Conservation (phyloP, 37 sponge, comb jelly and placozoan genomes). For the Aplysina aerophoba region DNA sequence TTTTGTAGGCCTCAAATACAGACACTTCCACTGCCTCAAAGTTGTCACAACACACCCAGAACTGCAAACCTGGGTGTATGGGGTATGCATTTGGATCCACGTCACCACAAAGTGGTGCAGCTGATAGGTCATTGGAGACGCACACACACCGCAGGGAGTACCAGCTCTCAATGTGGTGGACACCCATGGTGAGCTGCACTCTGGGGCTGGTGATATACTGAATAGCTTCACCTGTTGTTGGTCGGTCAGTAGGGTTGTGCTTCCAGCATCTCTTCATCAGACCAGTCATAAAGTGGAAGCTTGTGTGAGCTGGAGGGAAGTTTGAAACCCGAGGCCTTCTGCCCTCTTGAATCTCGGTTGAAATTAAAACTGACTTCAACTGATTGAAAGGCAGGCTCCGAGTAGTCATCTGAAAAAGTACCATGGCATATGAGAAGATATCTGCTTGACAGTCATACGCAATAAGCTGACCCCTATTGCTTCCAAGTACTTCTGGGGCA, state of each 20-base stretch:
- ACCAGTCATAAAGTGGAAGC: constrained; percentile 20
- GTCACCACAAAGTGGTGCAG: background rate
- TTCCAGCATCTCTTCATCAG: constrained; percentile 31
- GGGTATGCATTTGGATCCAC: background rate
- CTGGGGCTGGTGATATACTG: background rate
- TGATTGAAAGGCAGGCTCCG: constrained; percentile 1
- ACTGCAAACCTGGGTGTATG: background rate
- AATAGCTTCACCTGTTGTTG: background rate
- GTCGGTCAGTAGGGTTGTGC: background rate
- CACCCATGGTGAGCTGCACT: background rate
- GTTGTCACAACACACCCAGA: background rate
- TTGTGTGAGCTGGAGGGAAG: background rate
- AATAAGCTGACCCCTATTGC: background rate
- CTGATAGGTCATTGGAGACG: background rate
- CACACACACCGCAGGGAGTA: background rate
- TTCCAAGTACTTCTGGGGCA: constrained; percentile 16
- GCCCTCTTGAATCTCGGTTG: constrained; percentile 8
- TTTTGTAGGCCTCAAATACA: background rate
- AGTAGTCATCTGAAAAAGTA: constrained; percentile 29
- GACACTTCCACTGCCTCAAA: background rate
- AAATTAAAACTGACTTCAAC: background rate
- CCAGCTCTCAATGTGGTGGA: background rate
- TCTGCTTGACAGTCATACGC: constrained; percentile 18
- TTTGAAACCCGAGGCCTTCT: background rate
- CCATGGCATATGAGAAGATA: constrained; percentile 33